Evolutionary conservation across 2,888 invertebrate species (phyloP), one percentile per base, ranked within the genome.

Genomic region (Eristalinus aeneus): DNA sequence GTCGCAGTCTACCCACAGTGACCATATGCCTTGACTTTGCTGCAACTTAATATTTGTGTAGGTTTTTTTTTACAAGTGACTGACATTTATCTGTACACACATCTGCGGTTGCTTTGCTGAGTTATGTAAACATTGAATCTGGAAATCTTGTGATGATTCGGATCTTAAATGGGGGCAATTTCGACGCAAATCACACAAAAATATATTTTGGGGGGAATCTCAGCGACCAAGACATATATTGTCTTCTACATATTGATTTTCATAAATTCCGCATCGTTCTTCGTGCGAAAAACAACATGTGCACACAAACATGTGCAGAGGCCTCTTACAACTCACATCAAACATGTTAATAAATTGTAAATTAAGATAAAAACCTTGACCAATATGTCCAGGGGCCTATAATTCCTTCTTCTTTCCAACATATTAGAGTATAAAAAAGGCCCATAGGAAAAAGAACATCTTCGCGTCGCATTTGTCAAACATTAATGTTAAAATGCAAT

Each of bases 341-440:
- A 20, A 32, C 63, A 53, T 60, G 34, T 11, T 61, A 71, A 71
- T 72, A 72, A 64, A 69, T 56, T 65, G 36, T 46, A 61, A 69
- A 75, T 84, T 80, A 68, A 31, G 61, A 32, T 63, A 63, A 74
- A 39, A 16, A 69, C 58, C 71, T 79, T 54, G 61, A 58, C 27
- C 72, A 72, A 71, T 84, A 80, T 84, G 84, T 84, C n/a, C 84
- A 80, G 39, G 71, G 46, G 65, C 67, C 71, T n/a, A n/a, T n/a
- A n/a, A n/a, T n/a, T 63, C 31, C 56, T 39, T 65, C 61, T 34
- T 65, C 16, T 8, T 16, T 16, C 63, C 80, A 71, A 32, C 67
- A 80, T 80, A 80, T 84, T 80, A 80, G 75, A 75, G 75, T 76
- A 67, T 71, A n/a, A 23, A 65, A 60, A 65, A 65, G 79, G 20